Conservation (phyloP, 2,113 vertebrate genomes). For the Sula dactylatra region DNA sequence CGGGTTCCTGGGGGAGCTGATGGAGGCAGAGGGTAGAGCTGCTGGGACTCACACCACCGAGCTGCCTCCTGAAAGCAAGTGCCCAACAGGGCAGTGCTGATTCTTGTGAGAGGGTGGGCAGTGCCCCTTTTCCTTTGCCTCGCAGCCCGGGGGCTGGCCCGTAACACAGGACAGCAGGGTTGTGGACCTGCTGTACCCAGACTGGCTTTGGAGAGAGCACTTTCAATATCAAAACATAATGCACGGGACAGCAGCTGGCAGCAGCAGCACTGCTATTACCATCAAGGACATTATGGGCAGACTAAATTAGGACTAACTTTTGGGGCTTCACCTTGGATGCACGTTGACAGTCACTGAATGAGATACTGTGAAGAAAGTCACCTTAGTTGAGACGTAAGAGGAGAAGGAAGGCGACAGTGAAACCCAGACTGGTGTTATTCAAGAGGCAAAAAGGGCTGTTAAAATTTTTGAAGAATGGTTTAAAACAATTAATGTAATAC, state of each 20-base stretch:
- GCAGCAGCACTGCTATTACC: neutral
- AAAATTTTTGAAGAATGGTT: neutral
- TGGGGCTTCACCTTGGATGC: neutral
- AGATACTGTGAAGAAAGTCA: neutral
- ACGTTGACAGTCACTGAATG: neutral
- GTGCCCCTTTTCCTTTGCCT: neutral
- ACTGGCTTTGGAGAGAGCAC: rapidly evolving
- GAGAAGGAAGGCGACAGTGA: neutral
- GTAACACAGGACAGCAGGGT: neutral
- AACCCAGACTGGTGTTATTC: neutral
- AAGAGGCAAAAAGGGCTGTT: neutral
- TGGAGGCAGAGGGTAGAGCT: neutral
- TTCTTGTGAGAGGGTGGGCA: neutral
- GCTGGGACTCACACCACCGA: neutral
- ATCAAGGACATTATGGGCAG: neutral
- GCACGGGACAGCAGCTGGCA: neutral
- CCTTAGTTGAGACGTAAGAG: neutral
- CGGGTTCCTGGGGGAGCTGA: rapidly evolving
- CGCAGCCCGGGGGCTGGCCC: rapidly evolving
- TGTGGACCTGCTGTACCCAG: neutral
- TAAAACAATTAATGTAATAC: neutral
- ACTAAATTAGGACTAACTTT: neutral
- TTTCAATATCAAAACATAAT: neutral
- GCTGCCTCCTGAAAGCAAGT: neutral
- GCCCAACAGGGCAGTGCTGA: neutral